A percentile compares a stretch with the other conserved stretches of the same genome.
Evolutionary conservation across 2,113 vertebrate genomes (phyloP).

Genomic region (Synodontis membranacea): DNA sequence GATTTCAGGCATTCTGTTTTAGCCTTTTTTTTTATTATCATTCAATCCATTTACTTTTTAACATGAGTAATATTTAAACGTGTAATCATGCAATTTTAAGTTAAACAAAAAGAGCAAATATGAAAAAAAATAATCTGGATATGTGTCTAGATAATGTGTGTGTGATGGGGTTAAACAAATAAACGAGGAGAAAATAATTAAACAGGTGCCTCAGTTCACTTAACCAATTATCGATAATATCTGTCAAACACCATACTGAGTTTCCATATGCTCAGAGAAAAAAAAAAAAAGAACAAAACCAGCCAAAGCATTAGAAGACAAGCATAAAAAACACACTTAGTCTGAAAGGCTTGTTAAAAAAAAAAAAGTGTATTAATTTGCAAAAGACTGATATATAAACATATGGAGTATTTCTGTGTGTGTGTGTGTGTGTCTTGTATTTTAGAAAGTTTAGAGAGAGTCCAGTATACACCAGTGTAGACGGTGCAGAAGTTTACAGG

Average conservation of each 20-base stretch:
- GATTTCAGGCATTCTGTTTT: background rate
- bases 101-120: background rate
- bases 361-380: background rate
- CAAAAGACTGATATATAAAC: background rate
- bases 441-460: background rate
- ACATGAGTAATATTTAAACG: background rate
- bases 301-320: background rate
- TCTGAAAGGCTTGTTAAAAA: background rate
- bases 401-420: no score
- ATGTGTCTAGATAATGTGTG: background rate
- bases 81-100: background rate
- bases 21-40: background rate
- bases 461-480: background rate
- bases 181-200: background rate
- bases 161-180: background rate
- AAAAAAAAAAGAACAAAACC: background rate
- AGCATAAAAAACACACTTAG: background rate
- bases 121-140: background rate
- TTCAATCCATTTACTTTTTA: background rate
- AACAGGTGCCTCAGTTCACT: background rate
- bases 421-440: background rate
- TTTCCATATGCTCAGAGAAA: background rate
- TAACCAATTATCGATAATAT: background rate
- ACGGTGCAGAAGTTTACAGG: background rate
- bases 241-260: background rate